Base-by-base conservation (phyloP, 2,888 invertebrate species). In the Hymenopus coronatus region DNA sequence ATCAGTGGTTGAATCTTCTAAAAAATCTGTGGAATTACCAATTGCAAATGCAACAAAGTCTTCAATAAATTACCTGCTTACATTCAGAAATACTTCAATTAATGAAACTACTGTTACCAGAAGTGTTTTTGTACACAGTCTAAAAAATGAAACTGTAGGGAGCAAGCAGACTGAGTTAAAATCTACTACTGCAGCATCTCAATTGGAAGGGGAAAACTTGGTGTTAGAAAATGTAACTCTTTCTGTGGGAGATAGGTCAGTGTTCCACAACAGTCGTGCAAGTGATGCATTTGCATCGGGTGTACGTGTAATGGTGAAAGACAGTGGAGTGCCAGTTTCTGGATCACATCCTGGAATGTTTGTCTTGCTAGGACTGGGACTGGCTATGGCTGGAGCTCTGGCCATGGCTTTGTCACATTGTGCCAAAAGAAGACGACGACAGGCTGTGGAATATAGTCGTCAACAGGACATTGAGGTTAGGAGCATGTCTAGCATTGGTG, bases 391-490 rank as follows among this genome's bases (percentile, higher is more conserved):
- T 82, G 94, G 95, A 2, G 94, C 95, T 91, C 93, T 95, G 33
- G 93, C 93, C 12, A 92, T 94, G 87, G 92, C 94, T 14, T 92
- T 94, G 20, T 93, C 94, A 25, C 93, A 93, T 90, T 93, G 93
- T n/a, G 93, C 93, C 15, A 88, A 85, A 25, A 89, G 88, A 14
- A 54, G 89, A 70, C 88, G 90, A 25, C 88, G 83, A 12, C 83
- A 30, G 6, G 89, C 88, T 30, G 90, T 90, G 30, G 90, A 90
- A 81, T 90, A 90, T 85, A 92, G 93, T 85, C 91, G 91, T 40
- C 91, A 92, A 88, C 94, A 94, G 90, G 93, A 94, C 91, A 94
- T 96, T 94, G 96, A 96, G 93, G 96, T 96, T 92, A 93, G 93
- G 91, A 94, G 93, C 91, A 91, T 94, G 91, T 94, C 94, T 82